A percentile compares a stretch with the other conserved stretches of the same genome.
These are phyloP conservation scores for Drosophila acutilabella DNA, from an alignment of 2,888 invertebrate genomes.

Conservation along the genomic window DNA sequence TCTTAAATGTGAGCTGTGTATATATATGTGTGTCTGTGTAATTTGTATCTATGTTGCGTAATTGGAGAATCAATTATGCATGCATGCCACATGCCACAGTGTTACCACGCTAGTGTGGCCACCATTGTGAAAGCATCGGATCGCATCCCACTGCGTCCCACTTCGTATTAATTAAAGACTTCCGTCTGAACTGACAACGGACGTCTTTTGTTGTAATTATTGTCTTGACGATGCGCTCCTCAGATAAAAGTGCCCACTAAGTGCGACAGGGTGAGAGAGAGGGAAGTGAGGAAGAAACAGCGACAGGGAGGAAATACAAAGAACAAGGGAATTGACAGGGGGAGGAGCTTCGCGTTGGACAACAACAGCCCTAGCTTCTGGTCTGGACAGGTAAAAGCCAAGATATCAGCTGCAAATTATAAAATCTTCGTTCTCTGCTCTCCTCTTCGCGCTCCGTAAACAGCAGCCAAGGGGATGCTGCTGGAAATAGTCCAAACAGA, in stretches of 20 bases:
- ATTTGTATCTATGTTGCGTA: constrained; percentile 59
- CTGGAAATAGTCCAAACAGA: neutral
- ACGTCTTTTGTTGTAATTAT: constrained; percentile 73
- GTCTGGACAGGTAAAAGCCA: constrained; percentile 11
- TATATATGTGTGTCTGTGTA: constrained; percentile 3
- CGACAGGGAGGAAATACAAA: neutral
- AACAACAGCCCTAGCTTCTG: constrained; percentile 16
- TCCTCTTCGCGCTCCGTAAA: neutral
- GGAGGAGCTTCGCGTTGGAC: constrained; percentile 15
- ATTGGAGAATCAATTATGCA: constrained; percentile 73
- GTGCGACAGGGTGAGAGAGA: neutral
- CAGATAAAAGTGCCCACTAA: constrained; percentile 26
- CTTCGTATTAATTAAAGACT: constrained; percentile 77
- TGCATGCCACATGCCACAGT: constrained; percentile 21
- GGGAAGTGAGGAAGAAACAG: neutral
- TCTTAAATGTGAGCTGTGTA: neutral
- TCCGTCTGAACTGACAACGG: constrained; percentile 61
- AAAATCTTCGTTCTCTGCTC: neutral
- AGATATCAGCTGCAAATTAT: constrained; percentile 17
- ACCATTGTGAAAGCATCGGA: constrained; percentile 38
- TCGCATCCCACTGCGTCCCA: constrained; percentile 25
- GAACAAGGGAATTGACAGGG: neutral
- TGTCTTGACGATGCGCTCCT: constrained; percentile 54
- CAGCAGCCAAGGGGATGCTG: constrained; percentile 33
- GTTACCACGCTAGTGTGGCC: constrained; percentile 2